Base-by-base conservation (phyloP, 2,888 invertebrate genomes). In the Graphium colonna region DNA sequence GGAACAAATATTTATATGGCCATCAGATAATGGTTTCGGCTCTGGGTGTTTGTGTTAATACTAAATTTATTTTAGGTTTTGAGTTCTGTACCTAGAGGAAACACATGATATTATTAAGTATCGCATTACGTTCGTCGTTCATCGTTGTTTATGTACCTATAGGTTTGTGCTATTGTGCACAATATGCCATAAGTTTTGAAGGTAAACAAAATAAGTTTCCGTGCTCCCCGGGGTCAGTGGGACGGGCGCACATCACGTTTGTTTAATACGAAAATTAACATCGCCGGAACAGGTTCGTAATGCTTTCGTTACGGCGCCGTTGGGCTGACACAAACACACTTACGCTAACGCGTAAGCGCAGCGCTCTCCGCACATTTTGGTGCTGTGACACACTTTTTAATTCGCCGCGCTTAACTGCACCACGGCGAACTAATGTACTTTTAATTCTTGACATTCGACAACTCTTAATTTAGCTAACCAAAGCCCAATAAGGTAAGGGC, bases 301-400 rank as follows among this genome's bases (percentile, higher is more conserved):
- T 73, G 74, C 77, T 79, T 78, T 77, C 70, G 73, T 71, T 65
- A 49, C 49, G 59, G 60, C 44, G 57, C 47, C 56, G 67, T 69
- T 76, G 77, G 79, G 77, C 75, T 76, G 61, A 60, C 57, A 55
- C 60, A 57, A 64, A 66, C 71, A 65, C 67, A 69, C 66, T 75
- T 80, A 81, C 77, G 82, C 78, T 81, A 78, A 81, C 75, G 78
- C 75, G 79, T 76, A 77, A 72, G 68, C 71, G 66, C 73, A 71
- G 66, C 26, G 28, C 44, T 26, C 62, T 75, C 76, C 71, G 72
- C 62, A 61, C 73, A 70, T 77, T 33, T 81, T 79, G 81, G 75
- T 73, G 74, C 77, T 80, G 75, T 82, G 87, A 80, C 85, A 86
- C 66, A 87, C 82, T 79, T 85, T 72, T 72, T 54, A 57, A 63